A percentile compares a stretch with the other conserved stretches of the same genome.
These are phyloP conservation scores for Pseudochirops cupreus DNA, from an alignment of 2,797 vertebrate genomes.

Conservation along the genomic window DNA sequence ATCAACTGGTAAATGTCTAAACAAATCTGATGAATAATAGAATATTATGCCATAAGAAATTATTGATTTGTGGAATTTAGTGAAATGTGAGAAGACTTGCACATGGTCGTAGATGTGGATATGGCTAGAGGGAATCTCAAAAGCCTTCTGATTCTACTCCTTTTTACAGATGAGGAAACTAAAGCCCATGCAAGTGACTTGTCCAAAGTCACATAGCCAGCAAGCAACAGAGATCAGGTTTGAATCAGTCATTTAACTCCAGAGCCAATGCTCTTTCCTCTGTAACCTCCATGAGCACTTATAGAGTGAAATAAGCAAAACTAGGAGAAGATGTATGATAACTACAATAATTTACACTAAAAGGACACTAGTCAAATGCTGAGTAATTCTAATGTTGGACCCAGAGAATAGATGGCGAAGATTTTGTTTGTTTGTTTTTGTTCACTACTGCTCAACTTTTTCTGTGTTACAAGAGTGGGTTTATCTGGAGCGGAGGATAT, in stretches of 20 bases:
- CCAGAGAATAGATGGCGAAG: neutral
- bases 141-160: no score
- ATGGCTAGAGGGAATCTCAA: neutral
- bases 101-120: neutral
- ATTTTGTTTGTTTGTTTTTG: neutral
- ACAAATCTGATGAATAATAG: neutral
- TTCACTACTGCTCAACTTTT: neutral
- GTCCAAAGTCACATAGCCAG: neutral
- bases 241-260: neutral
- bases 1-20: neutral
- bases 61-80: neutral
- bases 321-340: neutral
- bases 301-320: neutral
- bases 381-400: neutral
- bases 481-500: neutral
- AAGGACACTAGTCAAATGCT: neutral
- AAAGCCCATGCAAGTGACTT: neutral
- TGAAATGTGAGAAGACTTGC: neutral
- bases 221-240: neutral
- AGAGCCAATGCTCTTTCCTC: no score
- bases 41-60: neutral
- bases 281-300: neutral
- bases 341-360: neutral
- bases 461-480: neutral
- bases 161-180: neutral